Evolutionary conservation across 1,140 invertebrate genomes (phyloP).

Genomic region (Gyrodactylus bullatarudis): DNA sequence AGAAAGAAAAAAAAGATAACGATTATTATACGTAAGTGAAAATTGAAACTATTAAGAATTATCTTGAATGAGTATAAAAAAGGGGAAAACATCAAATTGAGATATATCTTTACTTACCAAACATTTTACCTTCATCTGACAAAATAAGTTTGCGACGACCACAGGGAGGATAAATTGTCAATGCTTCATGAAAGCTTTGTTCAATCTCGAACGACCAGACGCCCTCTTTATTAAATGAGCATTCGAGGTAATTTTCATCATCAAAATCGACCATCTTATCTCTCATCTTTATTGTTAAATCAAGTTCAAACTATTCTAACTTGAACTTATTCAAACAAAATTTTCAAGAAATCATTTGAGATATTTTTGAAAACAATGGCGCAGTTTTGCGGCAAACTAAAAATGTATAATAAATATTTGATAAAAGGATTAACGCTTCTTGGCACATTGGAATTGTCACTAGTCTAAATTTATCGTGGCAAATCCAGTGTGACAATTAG

Average conservation of each 20-base stretch:
- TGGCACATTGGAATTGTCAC: not conserved
- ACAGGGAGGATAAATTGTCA: conserved; percentile 95
- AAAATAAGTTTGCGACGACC: conserved; percentile 92
- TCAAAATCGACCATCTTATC: not conserved
- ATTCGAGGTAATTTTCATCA: not conserved
- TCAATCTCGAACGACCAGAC: conserved; percentile 99
- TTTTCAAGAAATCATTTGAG: not conserved
- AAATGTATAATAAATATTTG: not conserved
- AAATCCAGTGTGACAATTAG: not conserved
- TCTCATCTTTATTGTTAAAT: not conserved
- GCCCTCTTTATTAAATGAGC: conserved; percentile 39
- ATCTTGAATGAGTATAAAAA: too few relatives aligned
- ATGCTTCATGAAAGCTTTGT: conserved; percentile 94
- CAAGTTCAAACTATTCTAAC: not conserved
- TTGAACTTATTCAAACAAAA: not conserved
- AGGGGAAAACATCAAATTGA: too few relatives aligned
- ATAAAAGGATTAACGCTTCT: not conserved
- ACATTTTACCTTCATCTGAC: conserved; percentile 99
- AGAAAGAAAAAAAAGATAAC: too few relatives aligned
- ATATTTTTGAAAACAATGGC: not conserved
- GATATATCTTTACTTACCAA: too few relatives aligned
- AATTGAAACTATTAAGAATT: too few relatives aligned
- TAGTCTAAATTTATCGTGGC: not conserved
- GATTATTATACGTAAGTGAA: too few relatives aligned
- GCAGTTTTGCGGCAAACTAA: not conserved